phyloP scores from a whole-genome alignment of 2,113 vertebrate genomes.

The Vulpes lagopus region DNA sequence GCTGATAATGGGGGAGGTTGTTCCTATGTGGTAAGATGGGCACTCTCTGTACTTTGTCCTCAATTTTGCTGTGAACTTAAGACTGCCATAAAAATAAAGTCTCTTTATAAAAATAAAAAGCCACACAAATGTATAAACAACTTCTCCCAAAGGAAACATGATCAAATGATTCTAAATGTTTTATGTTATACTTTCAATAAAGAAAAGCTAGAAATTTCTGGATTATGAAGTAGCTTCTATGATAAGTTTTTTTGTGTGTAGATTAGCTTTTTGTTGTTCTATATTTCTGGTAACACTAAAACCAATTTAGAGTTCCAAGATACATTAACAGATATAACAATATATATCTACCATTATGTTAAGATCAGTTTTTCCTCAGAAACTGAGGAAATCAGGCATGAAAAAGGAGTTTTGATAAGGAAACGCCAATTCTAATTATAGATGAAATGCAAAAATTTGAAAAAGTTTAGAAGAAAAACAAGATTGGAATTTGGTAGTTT shows the following conservation, averaged over 20 bases:
- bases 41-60: background rate
- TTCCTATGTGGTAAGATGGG: background rate
- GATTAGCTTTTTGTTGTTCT: slow-evolving; percentile 42
- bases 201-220: slow-evolving; percentile 3
- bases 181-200: slow-evolving; percentile 3
- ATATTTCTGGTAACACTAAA: slow-evolving; percentile 18
- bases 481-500: slow-evolving; percentile 15
- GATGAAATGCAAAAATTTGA: background rate
- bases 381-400: slow-evolving; percentile 2
- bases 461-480: slow-evolving; percentile 51
- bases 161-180: background rate
- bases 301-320: slow-evolving; percentile 8
- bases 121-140: background rate
- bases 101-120: background rate
- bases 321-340: slow-evolving; percentile 22
- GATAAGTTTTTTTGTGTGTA: slow-evolving; percentile 40
- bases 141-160: background rate
- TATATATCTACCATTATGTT: background rate
- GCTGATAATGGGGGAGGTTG: background rate
- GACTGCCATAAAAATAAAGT: background rate
- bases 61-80: slow-evolving; percentile 5
- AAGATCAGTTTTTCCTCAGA: background rate
- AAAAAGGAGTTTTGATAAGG: slow-evolving; percentile 44
- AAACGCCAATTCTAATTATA: slow-evolving; percentile 44
- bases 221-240: background rate